Evolutionary conservation across 2,113 vertebrate genomes (phyloP).

Genomic region (Apus apus): DNA sequence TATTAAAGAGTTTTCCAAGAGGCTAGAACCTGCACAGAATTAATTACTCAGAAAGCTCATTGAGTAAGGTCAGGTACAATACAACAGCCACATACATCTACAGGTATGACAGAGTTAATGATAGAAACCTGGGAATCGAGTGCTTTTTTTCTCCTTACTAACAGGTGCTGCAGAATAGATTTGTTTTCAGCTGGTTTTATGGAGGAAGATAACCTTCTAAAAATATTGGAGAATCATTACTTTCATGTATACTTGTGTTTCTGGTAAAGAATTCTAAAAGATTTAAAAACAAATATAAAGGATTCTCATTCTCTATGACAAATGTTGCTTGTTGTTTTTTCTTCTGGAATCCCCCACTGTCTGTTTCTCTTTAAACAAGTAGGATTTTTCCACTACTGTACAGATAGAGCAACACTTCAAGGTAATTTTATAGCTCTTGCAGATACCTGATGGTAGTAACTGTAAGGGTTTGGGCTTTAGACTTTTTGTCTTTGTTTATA

Average conservation of each 20-base stretch:
- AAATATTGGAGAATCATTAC: not conserved
- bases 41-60: not conserved
- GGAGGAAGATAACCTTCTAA: not conserved
- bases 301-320: not conserved
- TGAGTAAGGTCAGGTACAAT: not conserved
- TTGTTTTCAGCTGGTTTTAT: not conserved
- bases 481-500: not conserved
- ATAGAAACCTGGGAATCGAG: not conserved
- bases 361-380: not conserved
- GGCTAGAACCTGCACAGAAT: not conserved
- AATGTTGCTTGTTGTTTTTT: not conserved
- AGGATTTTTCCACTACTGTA: not conserved
- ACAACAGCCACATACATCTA: not conserved
- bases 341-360: not conserved
- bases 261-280: not conserved
- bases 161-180: not conserved
- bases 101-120: not conserved
- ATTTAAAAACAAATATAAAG: not conserved
- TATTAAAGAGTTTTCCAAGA: not conserved
- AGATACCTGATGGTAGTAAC: not conserved
- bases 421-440: not conserved
- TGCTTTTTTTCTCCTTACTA: not conserved
- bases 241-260: not conserved
- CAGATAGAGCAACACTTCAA: not conserved
- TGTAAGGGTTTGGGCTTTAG: not conserved